Conservation (phyloP, 1,140 invertebrate genomes). For the Asobara japonica region DNA sequence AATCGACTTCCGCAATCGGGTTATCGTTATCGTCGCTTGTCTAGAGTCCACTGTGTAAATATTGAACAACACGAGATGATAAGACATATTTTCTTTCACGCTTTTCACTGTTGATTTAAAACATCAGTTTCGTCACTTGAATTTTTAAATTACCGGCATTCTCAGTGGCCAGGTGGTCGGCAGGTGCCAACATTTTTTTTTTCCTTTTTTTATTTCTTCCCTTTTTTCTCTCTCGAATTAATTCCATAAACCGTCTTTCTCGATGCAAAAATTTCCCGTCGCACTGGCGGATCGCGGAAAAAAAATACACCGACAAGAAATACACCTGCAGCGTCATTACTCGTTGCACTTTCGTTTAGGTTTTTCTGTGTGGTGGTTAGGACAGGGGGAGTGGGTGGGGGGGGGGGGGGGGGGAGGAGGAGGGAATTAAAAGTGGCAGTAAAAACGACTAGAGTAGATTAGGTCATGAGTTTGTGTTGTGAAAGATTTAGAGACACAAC, state of each 20-base stretch:
- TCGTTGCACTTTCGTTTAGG: background rate
- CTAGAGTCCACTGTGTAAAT: conserved; percentile 9
- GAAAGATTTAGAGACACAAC: background rate
- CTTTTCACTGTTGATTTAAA: conserved; percentile 13
- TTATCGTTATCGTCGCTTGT: conserved; percentile 11
- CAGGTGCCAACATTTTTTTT: conserved; percentile 12
- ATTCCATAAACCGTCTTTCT: conserved; percentile 25
- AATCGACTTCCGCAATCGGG: conserved; percentile 14
- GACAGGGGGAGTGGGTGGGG: too few relatives aligned
- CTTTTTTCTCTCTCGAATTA: conserved; percentile 19
- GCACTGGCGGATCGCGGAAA: background rate
- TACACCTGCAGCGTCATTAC: background rate
- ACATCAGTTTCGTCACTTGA: background rate
- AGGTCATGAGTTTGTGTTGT: background rate
- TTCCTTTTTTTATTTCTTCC: too few relatives aligned
- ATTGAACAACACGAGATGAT: background rate
- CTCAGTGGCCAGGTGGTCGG: conserved; percentile 22
- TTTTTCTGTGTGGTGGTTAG: background rate
- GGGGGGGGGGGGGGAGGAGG: too few relatives aligned
- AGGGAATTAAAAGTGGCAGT: background rate
- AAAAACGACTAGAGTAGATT: background rate
- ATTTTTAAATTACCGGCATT: conserved; percentile 11
- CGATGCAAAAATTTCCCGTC: conserved; percentile 17
- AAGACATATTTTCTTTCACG: background rate
- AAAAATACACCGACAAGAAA: background rate